Base-by-base conservation (phyloP, 2,113 vertebrate genomes). In the Cyanoderma ruficeps region DNA sequence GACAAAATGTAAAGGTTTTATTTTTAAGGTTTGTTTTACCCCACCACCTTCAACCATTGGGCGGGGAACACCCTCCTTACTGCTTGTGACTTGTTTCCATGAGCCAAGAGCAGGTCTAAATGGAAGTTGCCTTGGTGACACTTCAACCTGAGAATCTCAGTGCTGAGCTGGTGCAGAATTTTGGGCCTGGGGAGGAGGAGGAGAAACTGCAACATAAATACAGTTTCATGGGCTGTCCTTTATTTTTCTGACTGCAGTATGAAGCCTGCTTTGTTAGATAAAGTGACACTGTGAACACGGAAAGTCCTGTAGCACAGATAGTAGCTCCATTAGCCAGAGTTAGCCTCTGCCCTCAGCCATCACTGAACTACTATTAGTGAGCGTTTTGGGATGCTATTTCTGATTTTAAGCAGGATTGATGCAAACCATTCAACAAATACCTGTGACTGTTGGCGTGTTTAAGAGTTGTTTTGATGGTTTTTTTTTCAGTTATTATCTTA, bases 11-110 rank as follows among this genome's bases (percentile, higher is more conserved):
- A 24, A 17, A 83, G 61, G 11, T 50, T 59, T 94, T 88, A 27
- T 31, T 93, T 87, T 74, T 63, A 63, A 76, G 42, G 56, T 84
- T 93, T 77, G 42, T 78, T 84, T 91, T 76, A 81, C 60, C 41
- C 64, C 30, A 35, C 31, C 30, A 6, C 9, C 30, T 89, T 91
- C 46, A 67, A 8, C 56, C 46, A 8, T 35, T 70, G 68, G 64
- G 39, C 0, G 0, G 47, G 86, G 71, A 86, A 18, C 41, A 57
- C 28, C 12, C 30, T 69, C 4, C 63, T 44, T 68, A 13, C 63
- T 81, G 70, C 75, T 83, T 85, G 78, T 2, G 10, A n/a, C 55
- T 76, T 72, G 47, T 80, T 90, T 41, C 60, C 18, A 1, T 59
- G 56, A 90, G 33, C 33, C 60, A 42, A n/a, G 68, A 64, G 74